Base-by-base conservation (phyloP, 2,888 invertebrate genomes). In the Coecobrya sp. region DNA sequence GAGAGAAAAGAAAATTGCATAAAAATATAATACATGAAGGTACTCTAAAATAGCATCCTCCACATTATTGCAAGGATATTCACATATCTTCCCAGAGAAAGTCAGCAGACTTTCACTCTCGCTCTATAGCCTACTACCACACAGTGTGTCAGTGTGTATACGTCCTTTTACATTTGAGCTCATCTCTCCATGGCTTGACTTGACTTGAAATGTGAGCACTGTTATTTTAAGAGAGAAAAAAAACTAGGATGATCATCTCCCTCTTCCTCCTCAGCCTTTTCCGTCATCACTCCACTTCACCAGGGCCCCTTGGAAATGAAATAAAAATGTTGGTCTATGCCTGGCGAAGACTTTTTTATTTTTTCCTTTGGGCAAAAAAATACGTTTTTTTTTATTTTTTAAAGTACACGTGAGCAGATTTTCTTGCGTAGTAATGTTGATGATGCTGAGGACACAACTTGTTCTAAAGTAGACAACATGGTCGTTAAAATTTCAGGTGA, bases 401-500 rank as follows among this genome's bases (percentile, higher is more conserved):
- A 19, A 36, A 42, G 70, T 42, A 1, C 42, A 70, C 19, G 13
- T 42, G 42, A 42, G n/a, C 30, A 16, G 30, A 65, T 65, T 65
- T 27, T 13, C 7, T 65, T 5, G 8, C 11, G 16, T 65, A 2
- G 30, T 8, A 3, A 19, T 1, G 68, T 13, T 59, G 30, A 70
- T 19, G 8, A 42, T 42, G 19, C 11, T 76, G 76, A 76, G 49
- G 49, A 49, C 16, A 22, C 13, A 13, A 13, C 49, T 45, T 76
- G 5, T 49, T n/a, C n/a, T n/a, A 73, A 16, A 76, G 25, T 0
- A 13, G 25, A 45, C 25, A 45, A 22, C 73, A 49, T 76, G 5
- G 13, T 13, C 76, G 25, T 25, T 25, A 49, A 76, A 76, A 76
- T 45, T 76, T 45, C 76, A 76, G 76, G 76, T 76, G 76, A 49